Evolutionary conservation across 2,113 vertebrate genomes (phyloP).

Genomic region (Castor canadensis): DNA sequence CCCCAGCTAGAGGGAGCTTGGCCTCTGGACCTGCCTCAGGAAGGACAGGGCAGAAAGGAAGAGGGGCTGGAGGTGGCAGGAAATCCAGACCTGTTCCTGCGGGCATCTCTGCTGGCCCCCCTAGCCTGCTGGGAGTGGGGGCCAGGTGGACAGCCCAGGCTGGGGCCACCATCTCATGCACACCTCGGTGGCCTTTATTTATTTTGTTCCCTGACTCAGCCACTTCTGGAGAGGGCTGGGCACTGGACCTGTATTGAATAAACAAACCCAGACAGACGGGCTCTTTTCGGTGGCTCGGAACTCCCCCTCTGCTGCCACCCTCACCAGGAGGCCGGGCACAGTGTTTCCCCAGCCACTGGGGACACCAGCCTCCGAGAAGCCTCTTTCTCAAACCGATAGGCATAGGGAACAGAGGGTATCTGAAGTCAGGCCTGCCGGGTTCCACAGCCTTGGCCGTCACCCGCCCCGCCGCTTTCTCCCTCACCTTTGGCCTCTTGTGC

Average conservation of each 20-base stretch:
- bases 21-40: background rate
- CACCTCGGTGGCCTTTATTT: conserved; percentile 68
- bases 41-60: background rate
- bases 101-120: background rate
- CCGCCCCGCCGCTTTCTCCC: background rate
- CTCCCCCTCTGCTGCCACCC: background rate
- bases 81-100: background rate
- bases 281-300: conserved; percentile 20
- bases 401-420: background rate
- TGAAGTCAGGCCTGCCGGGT: background rate
- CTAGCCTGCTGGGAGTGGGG: background rate
- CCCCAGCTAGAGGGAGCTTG: background rate
- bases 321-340: background rate
- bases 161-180: background rate
- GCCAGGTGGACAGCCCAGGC: accelerated
- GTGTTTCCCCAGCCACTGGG: background rate
- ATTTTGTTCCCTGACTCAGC: conserved; percentile 44
- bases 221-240: conserved; percentile 20
- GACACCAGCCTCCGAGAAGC: background rate
- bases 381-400: background rate
- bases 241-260: conserved; percentile 64
- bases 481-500: accelerated
- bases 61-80: background rate
- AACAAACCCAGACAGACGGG: conserved; percentile 36
- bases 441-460: background rate